phyloP scores from a whole-genome alignment of 2,113 vertebrate genomes.

The Riparia riparia region DNA sequence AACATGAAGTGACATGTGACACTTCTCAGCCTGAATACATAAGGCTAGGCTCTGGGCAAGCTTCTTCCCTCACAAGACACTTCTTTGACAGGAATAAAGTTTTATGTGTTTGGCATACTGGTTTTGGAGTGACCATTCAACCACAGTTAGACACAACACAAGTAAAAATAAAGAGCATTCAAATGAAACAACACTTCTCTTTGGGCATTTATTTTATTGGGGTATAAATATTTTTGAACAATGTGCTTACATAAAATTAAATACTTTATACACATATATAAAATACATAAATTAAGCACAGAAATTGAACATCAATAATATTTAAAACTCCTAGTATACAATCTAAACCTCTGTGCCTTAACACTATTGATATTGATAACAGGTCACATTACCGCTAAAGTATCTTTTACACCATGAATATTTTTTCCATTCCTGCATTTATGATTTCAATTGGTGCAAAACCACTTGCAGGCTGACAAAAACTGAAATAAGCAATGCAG shows the following conservation, averaged over 20 bases:
- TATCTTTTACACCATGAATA: neutral
- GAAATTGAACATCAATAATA: neutral
- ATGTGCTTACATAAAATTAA: neutral
- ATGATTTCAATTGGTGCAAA: neutral
- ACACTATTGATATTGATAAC: neutral
- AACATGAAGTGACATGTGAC: neutral
- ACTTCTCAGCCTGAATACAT: neutral
- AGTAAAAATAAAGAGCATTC: neutral
- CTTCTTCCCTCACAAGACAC: neutral
- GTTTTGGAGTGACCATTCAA: neutral
- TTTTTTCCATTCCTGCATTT: neutral
- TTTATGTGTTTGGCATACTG: neutral
- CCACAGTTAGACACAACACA: neutral
- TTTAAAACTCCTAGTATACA: neutral
- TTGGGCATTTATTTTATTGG: neutral
- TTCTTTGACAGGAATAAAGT: neutral
- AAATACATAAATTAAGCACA: neutral
- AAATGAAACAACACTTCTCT: neutral
- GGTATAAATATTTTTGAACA: neutral
- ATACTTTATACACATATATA: neutral
- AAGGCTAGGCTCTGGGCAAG: neutral
- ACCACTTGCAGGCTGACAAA: neutral
- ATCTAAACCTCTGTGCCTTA: neutral
- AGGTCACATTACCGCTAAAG: neutral
- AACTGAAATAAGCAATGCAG: neutral